Conservation (phyloP, 2,113 vertebrate species). For the Pao palembangensis region DNA sequence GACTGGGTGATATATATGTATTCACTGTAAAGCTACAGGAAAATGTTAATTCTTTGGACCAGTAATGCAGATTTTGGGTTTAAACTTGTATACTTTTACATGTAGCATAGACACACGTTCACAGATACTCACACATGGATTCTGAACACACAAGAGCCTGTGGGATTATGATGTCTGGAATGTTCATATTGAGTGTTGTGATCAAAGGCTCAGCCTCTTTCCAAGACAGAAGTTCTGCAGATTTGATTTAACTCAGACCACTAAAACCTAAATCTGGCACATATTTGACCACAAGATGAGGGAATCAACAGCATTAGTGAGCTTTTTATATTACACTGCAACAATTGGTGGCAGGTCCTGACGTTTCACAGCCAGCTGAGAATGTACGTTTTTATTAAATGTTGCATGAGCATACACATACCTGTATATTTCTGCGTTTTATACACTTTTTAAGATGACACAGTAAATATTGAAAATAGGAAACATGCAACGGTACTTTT, state of each 20-base stretch:
- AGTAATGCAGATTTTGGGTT: too few relatives aligned
- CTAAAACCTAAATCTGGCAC: constrained; percentile 23
- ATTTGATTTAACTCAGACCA: constrained; percentile 29
- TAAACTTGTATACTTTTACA: too few relatives aligned
- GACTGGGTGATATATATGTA: too few relatives aligned
- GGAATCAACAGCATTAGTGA: constrained; percentile 23
- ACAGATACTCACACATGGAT: too few relatives aligned
- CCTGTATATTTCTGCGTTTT: too few relatives aligned
- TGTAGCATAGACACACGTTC: too few relatives aligned
- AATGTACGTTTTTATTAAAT: constrained; percentile 1
- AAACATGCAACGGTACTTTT: background rate
- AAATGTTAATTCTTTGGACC: too few relatives aligned
- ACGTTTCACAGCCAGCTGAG: constrained; percentile 9
- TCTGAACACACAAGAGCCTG: too few relatives aligned
- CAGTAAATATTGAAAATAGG: background rate
- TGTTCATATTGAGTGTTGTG: too few relatives aligned
- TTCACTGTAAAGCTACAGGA: too few relatives aligned
- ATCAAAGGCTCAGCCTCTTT: background rate
- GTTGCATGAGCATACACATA: background rate
- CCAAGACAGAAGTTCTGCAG: constrained; percentile 17
- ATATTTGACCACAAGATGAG: constrained; percentile 20
- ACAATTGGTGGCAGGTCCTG: background rate
- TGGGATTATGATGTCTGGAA: too few relatives aligned
- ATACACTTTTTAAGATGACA: too few relatives aligned
- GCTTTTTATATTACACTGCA: constrained; percentile 7